These are phyloP conservation scores for fruit fly (Drosophila melanogaster) DNA, from an alignment of 1,140 invertebrate genomes.

Conservation along the genomic window Release_6_plus_ISO1_MT NC_004354.4:12102501-12103000, in stretches of 20 bases:
- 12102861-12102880: neutral
- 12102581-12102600: neutral
- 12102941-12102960: too few relatives aligned
- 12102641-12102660: slow-evolving; percentile 1
- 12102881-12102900: slow-evolving; percentile 44
- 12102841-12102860: slow-evolving; percentile 47
- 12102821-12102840: slow-evolving; percentile 56
- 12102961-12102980: slow-evolving; percentile 46
- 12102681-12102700: neutral
- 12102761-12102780: slow-evolving; percentile 25
- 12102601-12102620: too few relatives aligned
- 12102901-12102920: neutral
- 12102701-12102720: slow-evolving; percentile 10
- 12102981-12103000: slow-evolving; percentile 65
- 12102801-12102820: slow-evolving; percentile 14
- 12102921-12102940: too few relatives aligned
- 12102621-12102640: neutral
- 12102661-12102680: neutral
- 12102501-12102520: slow-evolving; percentile 1
- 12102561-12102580: neutral
- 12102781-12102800: neutral
- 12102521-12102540: neutral
- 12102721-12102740: slow-evolving; percentile 5
- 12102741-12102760: slow-evolving; percentile 47
- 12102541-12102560: neutral